phyloP scores from a whole-genome alignment of 2,888 invertebrate genomes.

The Ochropleura leucogaster region DNA sequence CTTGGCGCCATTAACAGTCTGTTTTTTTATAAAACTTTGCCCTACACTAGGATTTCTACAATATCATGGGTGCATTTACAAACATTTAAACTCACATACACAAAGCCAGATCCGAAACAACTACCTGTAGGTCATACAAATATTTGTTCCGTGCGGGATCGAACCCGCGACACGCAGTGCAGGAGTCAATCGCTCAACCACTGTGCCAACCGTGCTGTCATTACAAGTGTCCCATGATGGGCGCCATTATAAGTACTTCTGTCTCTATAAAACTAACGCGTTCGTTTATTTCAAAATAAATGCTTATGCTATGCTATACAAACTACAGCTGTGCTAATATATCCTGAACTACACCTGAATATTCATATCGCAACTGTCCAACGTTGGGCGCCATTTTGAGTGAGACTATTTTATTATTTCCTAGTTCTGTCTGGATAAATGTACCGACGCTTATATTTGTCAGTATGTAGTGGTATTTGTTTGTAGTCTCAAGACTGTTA shows the following conservation, averaged over 20 bases:
- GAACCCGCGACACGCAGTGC: too few relatives aligned
- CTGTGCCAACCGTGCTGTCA: too few relatives aligned
- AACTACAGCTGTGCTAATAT: not conserved
- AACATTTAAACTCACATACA: too few relatives aligned
- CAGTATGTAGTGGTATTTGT: not conserved
- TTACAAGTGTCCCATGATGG: not conserved
- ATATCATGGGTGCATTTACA: too few relatives aligned
- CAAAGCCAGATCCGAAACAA: too few relatives aligned
- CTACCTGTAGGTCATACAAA: too few relatives aligned
- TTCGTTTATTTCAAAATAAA: not conserved
- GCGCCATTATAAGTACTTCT: not conserved
- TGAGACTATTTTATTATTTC: constrained; percentile 36
- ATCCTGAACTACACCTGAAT: not conserved
- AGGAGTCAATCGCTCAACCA: too few relatives aligned
- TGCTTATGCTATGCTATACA: not conserved
- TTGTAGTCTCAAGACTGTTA: not conserved
- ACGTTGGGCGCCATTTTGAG: constrained; percentile 29
- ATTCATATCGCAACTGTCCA: not conserved
- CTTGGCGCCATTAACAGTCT: not conserved
- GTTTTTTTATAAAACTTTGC: too few relatives aligned
- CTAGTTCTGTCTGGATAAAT: constrained; percentile 14
- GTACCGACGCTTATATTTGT: not conserved
- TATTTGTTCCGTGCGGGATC: too few relatives aligned
- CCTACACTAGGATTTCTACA: too few relatives aligned
- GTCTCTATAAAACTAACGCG: not conserved